Evolutionary conservation across 2,797 vertebrate genomes (phyloP), one percentile per base, ranked within the genome.

Genomic region (Pantherophis vulpinus): DNA sequence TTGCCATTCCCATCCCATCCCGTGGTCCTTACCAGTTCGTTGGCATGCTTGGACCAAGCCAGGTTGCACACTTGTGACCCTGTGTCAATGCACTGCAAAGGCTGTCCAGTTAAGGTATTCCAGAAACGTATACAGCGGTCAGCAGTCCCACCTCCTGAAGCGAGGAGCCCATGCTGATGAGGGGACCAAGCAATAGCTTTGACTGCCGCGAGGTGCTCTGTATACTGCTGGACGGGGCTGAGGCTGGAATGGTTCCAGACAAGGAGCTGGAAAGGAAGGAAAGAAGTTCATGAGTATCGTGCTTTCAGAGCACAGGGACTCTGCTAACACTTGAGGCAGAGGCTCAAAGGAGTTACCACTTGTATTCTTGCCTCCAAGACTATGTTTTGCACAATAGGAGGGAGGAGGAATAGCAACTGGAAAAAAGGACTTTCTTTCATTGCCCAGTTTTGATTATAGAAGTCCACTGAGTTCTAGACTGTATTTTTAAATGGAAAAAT

Each of bases 121-220:
- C 99, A 99, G 97, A 99, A 99, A 95, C 99, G 99, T 94, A 99
- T 99, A 97, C 99, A 99, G 95, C 99, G 99, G 97, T 99, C 99
- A 0, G 99, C 99, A 0, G 99, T 99, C 91, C 99, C 99, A 0
- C 99, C 99, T 0, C 99, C 99, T 0, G 99, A 99, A 0, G 99
- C 99, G 87, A 99, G 97, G 51, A 99, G 98, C 18, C 99, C 99
- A 0, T 99, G 99, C 96, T 99, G 99, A 96, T 99, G 99, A 0
- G 99, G 99, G 7, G 99, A 99, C 99, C 99, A 99, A 90, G 99
- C 99, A 0, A 99, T 99, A 79, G 99, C 99, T 97, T 99, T 99
- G 27, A 99, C 99, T 0, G 99, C 99, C 0, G 99, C 99, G 89
- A 99, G 97, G 95, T 99, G 99, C 96, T 99, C 99, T 0, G 99